Evolutionary conservation across 2,888 invertebrate genomes (phyloP).

Genomic region (Lithophane semibrunnea): DNA sequence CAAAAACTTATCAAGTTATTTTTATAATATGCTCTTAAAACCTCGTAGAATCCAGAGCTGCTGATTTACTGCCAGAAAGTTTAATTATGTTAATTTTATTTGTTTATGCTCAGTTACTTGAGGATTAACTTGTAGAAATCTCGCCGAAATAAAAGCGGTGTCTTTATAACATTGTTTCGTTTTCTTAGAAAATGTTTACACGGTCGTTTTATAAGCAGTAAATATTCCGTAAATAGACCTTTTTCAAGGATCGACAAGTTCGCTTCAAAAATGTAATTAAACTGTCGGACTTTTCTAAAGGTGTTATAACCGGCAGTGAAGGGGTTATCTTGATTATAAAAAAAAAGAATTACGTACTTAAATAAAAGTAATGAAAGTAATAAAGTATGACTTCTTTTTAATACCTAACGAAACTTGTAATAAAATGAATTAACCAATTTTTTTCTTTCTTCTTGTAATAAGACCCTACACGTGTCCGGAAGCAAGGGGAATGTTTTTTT

Average conservation of each 20-base stretch:
- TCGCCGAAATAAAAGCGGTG: conserved; percentile 57
- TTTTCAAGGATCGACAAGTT: conserved; percentile 42
- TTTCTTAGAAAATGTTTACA: conserved; percentile 59
- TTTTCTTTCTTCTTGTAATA: not conserved
- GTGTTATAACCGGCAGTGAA: conserved; percentile 3
- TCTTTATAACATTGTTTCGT: conserved; percentile 55
- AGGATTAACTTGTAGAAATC: conserved; percentile 62
- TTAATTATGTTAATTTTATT: conserved; percentile 72
- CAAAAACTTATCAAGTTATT: conserved; percentile 30
- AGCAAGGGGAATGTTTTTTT: not conserved
- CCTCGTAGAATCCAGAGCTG: conserved; percentile 40
- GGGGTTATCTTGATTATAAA: not conserved
- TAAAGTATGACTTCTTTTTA: too few species aligned
- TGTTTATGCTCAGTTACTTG: conserved; percentile 62
- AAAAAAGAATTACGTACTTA: too few species aligned
- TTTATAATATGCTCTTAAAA: conserved; percentile 44
- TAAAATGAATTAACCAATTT: too few species aligned
- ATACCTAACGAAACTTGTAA: not conserved
- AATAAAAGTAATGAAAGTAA: too few species aligned
- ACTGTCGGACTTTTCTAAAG: conserved; percentile 14
- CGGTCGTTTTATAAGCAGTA: conserved; percentile 44
- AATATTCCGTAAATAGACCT: conserved; percentile 38
- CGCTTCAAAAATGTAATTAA: conserved; percentile 37
- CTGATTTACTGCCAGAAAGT: conserved; percentile 65
- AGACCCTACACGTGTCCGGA: not conserved